Conservation (phyloP, 2,797 vertebrate species). For the Esox masquinongy region DNA sequence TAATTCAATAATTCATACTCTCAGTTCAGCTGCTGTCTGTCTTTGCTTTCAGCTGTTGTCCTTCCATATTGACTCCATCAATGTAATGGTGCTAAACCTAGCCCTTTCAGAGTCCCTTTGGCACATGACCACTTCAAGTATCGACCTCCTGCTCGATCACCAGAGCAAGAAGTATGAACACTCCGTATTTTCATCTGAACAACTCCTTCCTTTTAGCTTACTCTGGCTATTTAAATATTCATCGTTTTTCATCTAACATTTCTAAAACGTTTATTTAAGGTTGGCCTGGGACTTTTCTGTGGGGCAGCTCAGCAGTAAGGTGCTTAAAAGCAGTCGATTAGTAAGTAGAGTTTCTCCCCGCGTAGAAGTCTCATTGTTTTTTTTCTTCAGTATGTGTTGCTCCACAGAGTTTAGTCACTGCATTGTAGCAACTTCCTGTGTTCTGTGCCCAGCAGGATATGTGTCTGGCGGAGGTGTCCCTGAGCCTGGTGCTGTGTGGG, state of each 20-base stretch:
- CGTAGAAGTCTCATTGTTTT: not conserved
- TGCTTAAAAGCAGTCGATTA: slow-evolving; percentile 92
- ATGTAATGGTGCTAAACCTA: slow-evolving; percentile 92
- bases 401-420: not conserved
- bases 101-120: slow-evolving; percentile 91
- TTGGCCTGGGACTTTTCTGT: slow-evolving; percentile 85
- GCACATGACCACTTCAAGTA: slow-evolving; percentile 89
- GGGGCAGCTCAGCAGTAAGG: slow-evolving; percentile 92
- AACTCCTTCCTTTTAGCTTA: not conserved
- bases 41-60: slow-evolving; percentile 81
- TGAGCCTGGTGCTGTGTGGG: slow-evolving; percentile 84
- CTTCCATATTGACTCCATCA: slow-evolving; percentile 89
- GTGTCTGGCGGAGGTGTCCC: slow-evolving; percentile 89
- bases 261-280: slow-evolving; percentile 51
- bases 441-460: slow-evolving; percentile 76
- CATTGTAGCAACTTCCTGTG: not conserved
- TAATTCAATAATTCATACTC: not conserved
- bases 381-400: not conserved
- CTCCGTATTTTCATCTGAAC: not conserved
- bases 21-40: not conserved
- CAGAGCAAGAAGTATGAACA: slow-evolving; percentile 82
- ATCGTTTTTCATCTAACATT: not conserved
- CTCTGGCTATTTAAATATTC: not conserved
- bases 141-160: slow-evolving; percentile 84
- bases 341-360: slow-evolving; percentile 63